These are phyloP conservation scores for Cyrtonyx montezumae DNA, from an alignment of 2,113 vertebrate species.

Conservation along the genomic window DNA sequence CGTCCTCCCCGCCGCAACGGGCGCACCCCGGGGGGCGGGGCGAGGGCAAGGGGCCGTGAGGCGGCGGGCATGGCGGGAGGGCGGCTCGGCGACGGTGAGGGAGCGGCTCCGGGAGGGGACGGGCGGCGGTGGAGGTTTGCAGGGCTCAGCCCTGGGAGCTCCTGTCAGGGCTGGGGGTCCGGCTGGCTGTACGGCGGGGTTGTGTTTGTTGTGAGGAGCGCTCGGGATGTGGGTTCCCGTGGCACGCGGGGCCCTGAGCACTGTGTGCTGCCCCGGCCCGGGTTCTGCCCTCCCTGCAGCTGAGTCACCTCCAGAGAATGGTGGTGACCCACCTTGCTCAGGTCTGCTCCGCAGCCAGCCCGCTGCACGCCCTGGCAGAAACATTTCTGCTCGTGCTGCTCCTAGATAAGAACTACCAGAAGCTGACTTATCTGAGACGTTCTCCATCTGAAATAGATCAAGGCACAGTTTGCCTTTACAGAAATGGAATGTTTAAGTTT, in stretches of 20 bases:
- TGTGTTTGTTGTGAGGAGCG: background rate
- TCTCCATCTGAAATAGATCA: background rate
- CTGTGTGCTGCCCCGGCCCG: too few relatives aligned
- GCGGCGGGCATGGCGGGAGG: background rate
- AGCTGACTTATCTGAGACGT: background rate
- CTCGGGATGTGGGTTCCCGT: rapidly evolving
- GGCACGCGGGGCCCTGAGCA: background rate
- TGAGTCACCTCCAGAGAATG: too few relatives aligned
- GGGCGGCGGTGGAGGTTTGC: too few relatives aligned
- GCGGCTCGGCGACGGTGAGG: background rate
- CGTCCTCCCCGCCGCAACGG: too few relatives aligned
- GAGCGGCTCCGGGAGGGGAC: rapidly evolving
- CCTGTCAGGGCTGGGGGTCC: background rate
- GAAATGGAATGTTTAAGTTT: background rate
- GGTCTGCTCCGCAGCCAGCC: background rate
- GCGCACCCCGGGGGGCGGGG: background rate
- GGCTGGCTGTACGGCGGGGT: background rate
- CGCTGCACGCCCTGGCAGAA: background rate
- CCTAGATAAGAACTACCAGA: background rate
- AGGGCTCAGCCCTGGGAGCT: background rate
- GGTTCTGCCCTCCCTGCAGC: too few relatives aligned
- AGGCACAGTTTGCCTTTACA: background rate
- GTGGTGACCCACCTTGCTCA: background rate
- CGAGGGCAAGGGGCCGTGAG: background rate
- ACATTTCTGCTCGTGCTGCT: background rate